Base-by-base conservation (phyloP, 2,113 vertebrate genomes). In the Phaethon lepturus region DNA sequence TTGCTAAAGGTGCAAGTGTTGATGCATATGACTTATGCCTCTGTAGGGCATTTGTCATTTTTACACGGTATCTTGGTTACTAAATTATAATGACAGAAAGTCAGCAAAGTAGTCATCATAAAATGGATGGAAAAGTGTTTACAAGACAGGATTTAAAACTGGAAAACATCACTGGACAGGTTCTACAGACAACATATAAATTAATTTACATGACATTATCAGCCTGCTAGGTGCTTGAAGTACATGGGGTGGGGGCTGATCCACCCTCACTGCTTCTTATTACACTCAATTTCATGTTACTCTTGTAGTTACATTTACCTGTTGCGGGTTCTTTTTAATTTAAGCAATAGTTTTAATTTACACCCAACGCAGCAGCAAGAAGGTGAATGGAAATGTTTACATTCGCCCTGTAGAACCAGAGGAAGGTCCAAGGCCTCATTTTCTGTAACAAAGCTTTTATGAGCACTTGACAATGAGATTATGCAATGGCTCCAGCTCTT, bases 371-470 rank as follows among this genome's bases (percentile, higher is more conserved):
- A 63, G 12, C 60, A 84, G 45, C 31, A 31, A 49, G 78, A 73
- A 66, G 29, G 58, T 68, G 79, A 91, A 73, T 63, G 26, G 38
- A 87, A 73, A 35, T 53, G 13, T 53, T 91, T 87, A 25, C 64
- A 93, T 53, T 85, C 17, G 15, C n/a, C 10, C 45, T 82, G 35
- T 16, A 76, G 82, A 94, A 79, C 11, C 23, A 40, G 33, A 75
- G 40, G 53, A 44, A 42, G 53, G 44, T 75, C 44, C 44, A 59
- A 91, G 28, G 62, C 74, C 42, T 85, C 3, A 3, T 87, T 89
- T 88, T 85, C 80, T 44, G 4, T 73, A 69, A 29, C n/a, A 78
- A 81, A 79, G 80, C 76, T 92, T 93, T 95, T 67, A 62, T 96
- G 84, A 95, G 91, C 63, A 44, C 77, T 93, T 95, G 50, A 68